A percentile compares a stretch with the other conserved stretches of the same genome.
phyloP scores from a whole-genome alignment of 1,140 invertebrate genomes.

The Drosophila sechellia region DNA sequence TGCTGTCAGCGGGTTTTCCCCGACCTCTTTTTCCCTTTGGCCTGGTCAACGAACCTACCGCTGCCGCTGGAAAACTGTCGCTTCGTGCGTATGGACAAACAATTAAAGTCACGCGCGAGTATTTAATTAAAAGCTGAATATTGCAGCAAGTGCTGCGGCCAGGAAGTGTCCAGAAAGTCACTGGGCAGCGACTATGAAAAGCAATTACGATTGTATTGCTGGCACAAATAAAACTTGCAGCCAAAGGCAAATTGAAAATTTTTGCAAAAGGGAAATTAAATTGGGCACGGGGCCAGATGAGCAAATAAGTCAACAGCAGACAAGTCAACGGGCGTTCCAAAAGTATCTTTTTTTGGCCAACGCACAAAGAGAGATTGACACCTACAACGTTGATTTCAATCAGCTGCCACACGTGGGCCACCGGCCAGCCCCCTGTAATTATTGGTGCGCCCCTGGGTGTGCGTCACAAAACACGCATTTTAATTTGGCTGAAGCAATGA shows the following conservation, averaged over 20 bases:
- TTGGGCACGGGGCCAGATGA: conserved; percentile 52
- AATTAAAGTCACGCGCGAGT: conserved; percentile 53
- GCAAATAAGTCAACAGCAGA: conserved; percentile 53
- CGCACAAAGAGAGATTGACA: conserved; percentile 42
- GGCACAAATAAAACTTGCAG: conserved; percentile 57
- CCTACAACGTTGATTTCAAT: conserved; percentile 53
- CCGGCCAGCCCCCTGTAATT: conserved; percentile 50
- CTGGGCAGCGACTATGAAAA: conserved; percentile 32
- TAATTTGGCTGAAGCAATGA: conserved; percentile 54
- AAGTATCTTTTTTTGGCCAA: conserved; percentile 6
- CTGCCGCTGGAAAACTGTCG: conserved; percentile 40
- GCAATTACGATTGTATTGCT: conserved; percentile 47
- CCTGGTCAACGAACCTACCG: conserved; percentile 66
- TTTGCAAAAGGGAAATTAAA: conserved; percentile 55
- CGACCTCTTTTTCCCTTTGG: background rate
- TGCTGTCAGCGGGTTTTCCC: conserved; percentile 39
- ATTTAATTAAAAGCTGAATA: conserved; percentile 77
- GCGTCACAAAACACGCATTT: conserved; percentile 46
- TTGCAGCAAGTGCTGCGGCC: conserved; percentile 51
- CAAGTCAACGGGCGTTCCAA: conserved; percentile 53
- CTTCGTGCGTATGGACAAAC: conserved; percentile 40
- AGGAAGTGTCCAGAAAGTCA: conserved; percentile 54
- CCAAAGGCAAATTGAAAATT: conserved; percentile 54
- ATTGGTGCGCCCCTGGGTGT: conserved; percentile 33
- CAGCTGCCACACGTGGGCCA: conserved; percentile 45